Base-by-base conservation (phyloP, 1,140 invertebrate genomes). In the Lethocerus indicus region DNA sequence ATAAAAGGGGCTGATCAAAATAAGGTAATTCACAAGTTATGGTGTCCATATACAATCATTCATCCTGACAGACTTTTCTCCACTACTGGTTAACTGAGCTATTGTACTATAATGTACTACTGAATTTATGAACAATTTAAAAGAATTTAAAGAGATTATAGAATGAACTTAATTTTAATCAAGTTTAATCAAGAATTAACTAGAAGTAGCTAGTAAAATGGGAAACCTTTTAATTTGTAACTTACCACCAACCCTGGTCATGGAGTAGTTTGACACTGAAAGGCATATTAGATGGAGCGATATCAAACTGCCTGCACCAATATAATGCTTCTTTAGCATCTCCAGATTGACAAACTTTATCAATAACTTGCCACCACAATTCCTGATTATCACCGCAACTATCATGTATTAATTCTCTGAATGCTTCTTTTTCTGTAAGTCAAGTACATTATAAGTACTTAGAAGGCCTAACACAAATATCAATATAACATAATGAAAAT, bases 361-460 rank as follows among this genome's bases (percentile, higher is more conserved):
- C 51, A 1, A 81, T 61, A 20, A 79, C 58, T 54, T 77, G 71
- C 23, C 64, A 47, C 56, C 76, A 71, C 5, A 81, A 53, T 32
- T 69, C 65, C 25, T 57, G 36, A 49, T 74, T 65, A 45, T 68
- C 61, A 20, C 66, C 67, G n/a, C 78, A 65, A 14, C 74, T 72
- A 61, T 81, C 76, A 57, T 71, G 71, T 0, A 73, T 71, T 67
- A 82, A 73, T 65, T 83, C 80, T 53, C 72, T 69, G 65, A 73
- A 81, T 55, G 76, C 75, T 53, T 71, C 70, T 21, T 60, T 59
- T 55, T 69, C 73, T 75, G 41, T 24, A 54, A n/a, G n/a, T n/a
- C 46, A 50, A 29, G 9, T 7, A 21, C 18, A 42, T 21, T 16
- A 50, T 41, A 41, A 49, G 9, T 25, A 37, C 40, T 6, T n/a